A percentile compares a stretch with the other conserved stretches of the same genome.
Conservation (phyloP, 2,888 invertebrate species). For the Drosophila recens region DNA sequence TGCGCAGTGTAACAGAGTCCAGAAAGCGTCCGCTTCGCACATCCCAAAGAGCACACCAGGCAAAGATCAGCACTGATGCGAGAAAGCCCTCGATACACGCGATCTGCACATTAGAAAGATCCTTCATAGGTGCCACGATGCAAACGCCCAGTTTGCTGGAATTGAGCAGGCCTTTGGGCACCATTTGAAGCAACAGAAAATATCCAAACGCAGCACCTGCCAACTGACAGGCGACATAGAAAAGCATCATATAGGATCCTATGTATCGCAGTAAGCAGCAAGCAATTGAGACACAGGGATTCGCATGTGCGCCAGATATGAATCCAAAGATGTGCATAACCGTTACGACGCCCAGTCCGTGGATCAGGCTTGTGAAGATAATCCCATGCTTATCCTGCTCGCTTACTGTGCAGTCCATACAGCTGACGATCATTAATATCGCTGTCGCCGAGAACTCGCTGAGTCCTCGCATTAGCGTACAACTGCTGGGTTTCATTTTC, state of each 20-base stretch:
- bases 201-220: conserved; percentile 55
- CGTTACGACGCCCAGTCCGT: conserved; percentile 55
- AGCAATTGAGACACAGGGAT: conserved; percentile 65
- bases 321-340: conserved; percentile 69
- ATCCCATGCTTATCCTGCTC: conserved; percentile 3
- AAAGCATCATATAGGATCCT: conserved; percentile 32
- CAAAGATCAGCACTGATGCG: conserved; percentile 52
- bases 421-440: conserved; percentile 51
- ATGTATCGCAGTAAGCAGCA: conserved; percentile 64
- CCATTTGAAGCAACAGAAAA: conserved; percentile 43
- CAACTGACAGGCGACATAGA: conserved; percentile 58
- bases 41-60: conserved; percentile 74
- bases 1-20: conserved; percentile 65
- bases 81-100: conserved; percentile 55
- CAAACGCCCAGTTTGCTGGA: conserved; percentile 42
- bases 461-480: conserved; percentile 44
- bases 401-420: conserved; percentile 42
- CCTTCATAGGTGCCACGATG: conserved; percentile 41
- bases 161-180: conserved; percentile 43
- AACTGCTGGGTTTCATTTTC: conserved; percentile 27
- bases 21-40: conserved; percentile 60
- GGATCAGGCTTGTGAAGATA: conserved; percentile 44
- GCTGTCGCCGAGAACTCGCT: conserved; percentile 53
- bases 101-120: conserved; percentile 42
- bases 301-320: conserved; percentile 70